Conservation (phyloP, 2,888 invertebrate species). For the Podotricha telesiphe region DNA sequence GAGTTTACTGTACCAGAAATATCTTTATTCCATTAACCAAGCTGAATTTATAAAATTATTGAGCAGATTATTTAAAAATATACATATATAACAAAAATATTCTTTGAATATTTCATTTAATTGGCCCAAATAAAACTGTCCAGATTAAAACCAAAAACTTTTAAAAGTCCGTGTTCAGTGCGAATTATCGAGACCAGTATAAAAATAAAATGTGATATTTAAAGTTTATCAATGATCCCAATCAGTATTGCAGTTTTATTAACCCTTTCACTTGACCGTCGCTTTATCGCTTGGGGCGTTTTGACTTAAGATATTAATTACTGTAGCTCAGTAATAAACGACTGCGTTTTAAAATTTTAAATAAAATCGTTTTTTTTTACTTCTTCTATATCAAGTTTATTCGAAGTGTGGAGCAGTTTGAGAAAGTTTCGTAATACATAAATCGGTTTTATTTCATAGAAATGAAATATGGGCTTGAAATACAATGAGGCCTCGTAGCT, state of each 20-base stretch:
- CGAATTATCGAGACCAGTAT: constrained; percentile 38
- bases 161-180: constrained; percentile 27
- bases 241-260: constrained; percentile 39
- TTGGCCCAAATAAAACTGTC: neutral
- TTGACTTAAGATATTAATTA: constrained; percentile 37
- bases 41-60: neutral
- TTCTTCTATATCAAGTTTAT: neutral
- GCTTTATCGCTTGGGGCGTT: constrained; percentile 33
- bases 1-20: too few relatives aligned
- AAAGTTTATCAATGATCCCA: constrained; percentile 38
- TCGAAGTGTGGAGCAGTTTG: neutral
- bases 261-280: constrained; percentile 43
- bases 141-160: neutral
- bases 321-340: constrained; percentile 14
- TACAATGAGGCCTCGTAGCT: too few relatives aligned
- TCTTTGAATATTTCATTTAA: neutral
- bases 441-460: too few relatives aligned
- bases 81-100: neutral
- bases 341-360: neutral
- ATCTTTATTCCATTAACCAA: neutral
- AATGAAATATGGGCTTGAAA: too few relatives aligned
- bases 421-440: neutral
- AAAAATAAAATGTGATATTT: constrained; percentile 41
- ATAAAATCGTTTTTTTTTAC: neutral
- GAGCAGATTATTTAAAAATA: neutral